A percentile compares a stretch with the other conserved stretches of the same genome.
Conservation (phyloP, 2,888 invertebrate species). For the Tenthredo mesomela region DNA sequence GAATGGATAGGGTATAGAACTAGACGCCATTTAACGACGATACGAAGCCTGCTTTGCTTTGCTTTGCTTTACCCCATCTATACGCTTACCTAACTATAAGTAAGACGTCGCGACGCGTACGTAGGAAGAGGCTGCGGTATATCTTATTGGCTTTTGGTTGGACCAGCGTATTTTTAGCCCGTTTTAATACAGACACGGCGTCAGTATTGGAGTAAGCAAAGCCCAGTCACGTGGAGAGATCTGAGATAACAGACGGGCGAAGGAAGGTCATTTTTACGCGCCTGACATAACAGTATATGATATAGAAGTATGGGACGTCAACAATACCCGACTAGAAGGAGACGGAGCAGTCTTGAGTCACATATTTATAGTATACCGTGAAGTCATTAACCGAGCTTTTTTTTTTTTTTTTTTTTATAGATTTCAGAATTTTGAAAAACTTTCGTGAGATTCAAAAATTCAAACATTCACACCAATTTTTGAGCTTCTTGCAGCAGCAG, state of each 20-base stretch:
- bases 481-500: not conserved
- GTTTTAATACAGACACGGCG: not conserved
- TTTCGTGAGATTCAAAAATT: not conserved
- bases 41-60: not conserved
- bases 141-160: not conserved
- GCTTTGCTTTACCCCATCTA: not conserved
- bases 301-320: not conserved
- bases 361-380: not conserved
- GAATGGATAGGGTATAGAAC: not conserved
- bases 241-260: slow-evolving; percentile 24
- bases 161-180: not conserved
- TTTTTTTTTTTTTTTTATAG: too few species aligned
- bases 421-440: not conserved
- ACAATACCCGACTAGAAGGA: not conserved
- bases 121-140: not conserved
- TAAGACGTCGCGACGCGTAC: not conserved
- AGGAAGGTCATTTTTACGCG: slow-evolving; percentile 39
- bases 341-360: not conserved
- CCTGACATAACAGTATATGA: not conserved
- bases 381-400: not conserved
- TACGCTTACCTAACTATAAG: not conserved
- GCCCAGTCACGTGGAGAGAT: slow-evolving; percentile 17
- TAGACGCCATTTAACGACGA: slow-evolving; percentile 37
- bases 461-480: not conserved
- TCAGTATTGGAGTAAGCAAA: not conserved